A percentile compares a stretch with the other conserved stretches of the same genome.
Evolutionary conservation across 2,888 invertebrate genomes (phyloP).

Genomic region (Aphodius granarius): DNA sequence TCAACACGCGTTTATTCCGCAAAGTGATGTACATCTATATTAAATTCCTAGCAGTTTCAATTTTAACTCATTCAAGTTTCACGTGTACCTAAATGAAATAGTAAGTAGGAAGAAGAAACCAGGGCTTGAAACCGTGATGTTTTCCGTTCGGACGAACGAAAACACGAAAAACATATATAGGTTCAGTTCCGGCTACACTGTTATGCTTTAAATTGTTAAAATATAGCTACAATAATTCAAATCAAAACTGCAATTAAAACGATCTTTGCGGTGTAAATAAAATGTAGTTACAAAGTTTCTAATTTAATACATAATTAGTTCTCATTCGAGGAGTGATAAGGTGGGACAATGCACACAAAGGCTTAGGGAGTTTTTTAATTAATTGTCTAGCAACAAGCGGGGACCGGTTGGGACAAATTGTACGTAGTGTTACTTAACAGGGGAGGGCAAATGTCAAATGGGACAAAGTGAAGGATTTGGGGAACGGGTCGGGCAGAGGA

Average conservation of each 20-base stretch:
- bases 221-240: too few relatives aligned
- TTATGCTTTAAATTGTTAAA: too few relatives aligned
- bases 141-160: too few relatives aligned
- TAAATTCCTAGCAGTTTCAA: not conserved
- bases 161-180: too few relatives aligned
- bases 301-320: not conserved
- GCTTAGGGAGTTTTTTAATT: slow-evolving; percentile 3
- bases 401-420: slow-evolving; percentile 3
- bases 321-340: not conserved
- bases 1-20: not conserved
- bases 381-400: slow-evolving; percentile 8
- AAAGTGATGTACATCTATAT: not conserved
- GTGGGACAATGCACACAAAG: not conserved
- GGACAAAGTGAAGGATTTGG: not conserved
- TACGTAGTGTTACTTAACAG: slow-evolving; percentile 1
- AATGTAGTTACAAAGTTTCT: not conserved
- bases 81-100: too few relatives aligned
- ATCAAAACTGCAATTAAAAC: too few relatives aligned
- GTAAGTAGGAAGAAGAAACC: too few relatives aligned
- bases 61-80: too few relatives aligned
- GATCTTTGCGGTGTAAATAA: too few relatives aligned
- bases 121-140: too few relatives aligned
- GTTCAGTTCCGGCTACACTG: too few relatives aligned
- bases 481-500: not conserved
- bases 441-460: slow-evolving; percentile 9